phyloP scores from a whole-genome alignment of 2,113 vertebrate genomes.

The Balaenoptera acutorostrata region DNA sequence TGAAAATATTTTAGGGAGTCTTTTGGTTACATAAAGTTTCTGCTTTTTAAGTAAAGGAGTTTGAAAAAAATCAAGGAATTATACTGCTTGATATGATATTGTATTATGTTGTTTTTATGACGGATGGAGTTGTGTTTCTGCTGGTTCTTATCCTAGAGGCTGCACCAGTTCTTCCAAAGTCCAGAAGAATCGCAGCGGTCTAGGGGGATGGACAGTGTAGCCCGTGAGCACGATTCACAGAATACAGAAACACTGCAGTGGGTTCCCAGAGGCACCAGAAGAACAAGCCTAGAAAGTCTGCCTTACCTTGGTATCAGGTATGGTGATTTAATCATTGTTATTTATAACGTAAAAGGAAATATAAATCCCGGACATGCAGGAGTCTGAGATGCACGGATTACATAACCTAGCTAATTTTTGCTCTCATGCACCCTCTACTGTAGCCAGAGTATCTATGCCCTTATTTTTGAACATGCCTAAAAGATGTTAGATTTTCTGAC shows the following conservation, averaged over 20 bases:
- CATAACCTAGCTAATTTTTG: neutral
- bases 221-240: rapidly evolving
- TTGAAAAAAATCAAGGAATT: neutral
- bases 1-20: neutral
- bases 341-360: neutral
- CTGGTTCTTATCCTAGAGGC: neutral
- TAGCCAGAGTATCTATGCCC: neutral
- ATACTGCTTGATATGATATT: rapidly evolving
- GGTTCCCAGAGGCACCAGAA: neutral
- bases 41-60: neutral
- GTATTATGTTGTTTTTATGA: rapidly evolving
- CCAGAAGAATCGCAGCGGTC: neutral
- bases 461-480: neutral
- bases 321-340: neutral
- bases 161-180: neutral
- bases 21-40: neutral
- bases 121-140: neutral
- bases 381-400: neutral
- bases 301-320: neutral
- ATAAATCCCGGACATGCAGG: no score
- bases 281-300: neutral
- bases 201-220: neutral
- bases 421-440: neutral
- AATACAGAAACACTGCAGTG: no score
- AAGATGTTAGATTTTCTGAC: neutral